Percentiles rank a stretch among this genome's conserved stretches.
Conservation (phyloP, 2,797 vertebrate genomes). For the Syngnathus acus region DNA sequence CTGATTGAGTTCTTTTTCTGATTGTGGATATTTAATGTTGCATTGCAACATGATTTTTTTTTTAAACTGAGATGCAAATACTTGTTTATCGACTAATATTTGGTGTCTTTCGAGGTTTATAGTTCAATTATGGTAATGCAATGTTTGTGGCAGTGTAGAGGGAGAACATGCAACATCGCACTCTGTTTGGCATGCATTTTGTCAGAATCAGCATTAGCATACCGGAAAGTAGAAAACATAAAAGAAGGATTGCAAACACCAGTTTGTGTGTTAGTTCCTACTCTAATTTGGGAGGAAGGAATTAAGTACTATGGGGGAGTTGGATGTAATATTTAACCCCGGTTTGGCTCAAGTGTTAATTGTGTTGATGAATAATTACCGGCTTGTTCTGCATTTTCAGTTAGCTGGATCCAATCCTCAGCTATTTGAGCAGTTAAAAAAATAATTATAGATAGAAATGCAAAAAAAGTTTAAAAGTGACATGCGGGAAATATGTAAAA, state of each 20-base stretch:
- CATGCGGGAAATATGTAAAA: neutral
- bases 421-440: neutral
- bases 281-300: constrained; percentile 24
- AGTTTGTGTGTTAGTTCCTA: constrained; percentile 29
- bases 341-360: neutral
- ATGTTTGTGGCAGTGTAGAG: constrained; percentile 19
- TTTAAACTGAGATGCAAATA: neutral
- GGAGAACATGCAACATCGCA: constrained; percentile 33
- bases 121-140: constrained; percentile 5
- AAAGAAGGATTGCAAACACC: constrained; percentile 44
- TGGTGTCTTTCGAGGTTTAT: constrained; percentile 42
- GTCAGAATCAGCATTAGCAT: constrained; percentile 52
- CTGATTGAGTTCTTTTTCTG: constrained; percentile 8
- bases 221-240: constrained; percentile 59
- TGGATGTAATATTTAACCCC: neutral
- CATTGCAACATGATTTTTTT: neutral
- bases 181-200: constrained; percentile 52
- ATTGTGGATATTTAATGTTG: neutral
- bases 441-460: neutral
- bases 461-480: neutral
- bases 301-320: constrained; percentile 15
- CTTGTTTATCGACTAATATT: constrained; percentile 12
- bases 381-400: neutral
- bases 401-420: neutral
- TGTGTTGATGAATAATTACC: neutral